Evolutionary conservation across 2,797 vertebrate species (phyloP).

Genomic region (Melopsittacus undulatus): DNA sequence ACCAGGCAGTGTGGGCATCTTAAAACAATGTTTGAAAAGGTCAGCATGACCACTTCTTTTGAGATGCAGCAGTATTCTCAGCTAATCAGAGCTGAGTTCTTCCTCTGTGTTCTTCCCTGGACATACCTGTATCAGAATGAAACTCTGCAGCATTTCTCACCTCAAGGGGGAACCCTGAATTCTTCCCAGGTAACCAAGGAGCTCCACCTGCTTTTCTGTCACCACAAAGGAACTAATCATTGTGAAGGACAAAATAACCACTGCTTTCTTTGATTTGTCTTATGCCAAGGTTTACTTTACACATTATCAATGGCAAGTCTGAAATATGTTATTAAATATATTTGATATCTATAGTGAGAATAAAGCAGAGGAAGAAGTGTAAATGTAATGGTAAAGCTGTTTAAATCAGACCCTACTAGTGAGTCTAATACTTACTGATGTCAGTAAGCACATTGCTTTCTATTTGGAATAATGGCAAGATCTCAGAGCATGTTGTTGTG

Average conservation of each 20-base stretch:
- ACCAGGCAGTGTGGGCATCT: no score
- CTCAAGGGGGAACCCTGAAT: not conserved
- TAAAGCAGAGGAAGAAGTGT: not conserved
- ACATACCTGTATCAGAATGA: not conserved
- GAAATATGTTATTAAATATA: not conserved
- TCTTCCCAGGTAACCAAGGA: not conserved
- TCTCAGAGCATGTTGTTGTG: not conserved
- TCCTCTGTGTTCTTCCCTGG: not conserved
- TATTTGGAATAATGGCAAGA: not conserved
- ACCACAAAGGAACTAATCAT: not conserved
- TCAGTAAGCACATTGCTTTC: not conserved
- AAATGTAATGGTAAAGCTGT: not conserved
- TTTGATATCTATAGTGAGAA: not conserved
- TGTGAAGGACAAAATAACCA: not conserved
- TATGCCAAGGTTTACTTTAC: not conserved
- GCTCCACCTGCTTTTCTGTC: not conserved
- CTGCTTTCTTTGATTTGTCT: not conserved
- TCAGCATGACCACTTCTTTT: not conserved
- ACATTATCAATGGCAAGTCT: not conserved
- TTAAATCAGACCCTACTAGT: not conserved
- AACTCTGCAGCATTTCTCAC: not conserved
- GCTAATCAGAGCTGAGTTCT: not conserved
- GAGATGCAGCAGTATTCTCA: not conserved
- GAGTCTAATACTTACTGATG: not conserved
- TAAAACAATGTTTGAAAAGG: not conserved